Evolutionary conservation across 2,113 vertebrate species (phyloP), one percentile per base, ranked within the genome.

Genomic region (Anarrhichthys ocellatus): DNA sequence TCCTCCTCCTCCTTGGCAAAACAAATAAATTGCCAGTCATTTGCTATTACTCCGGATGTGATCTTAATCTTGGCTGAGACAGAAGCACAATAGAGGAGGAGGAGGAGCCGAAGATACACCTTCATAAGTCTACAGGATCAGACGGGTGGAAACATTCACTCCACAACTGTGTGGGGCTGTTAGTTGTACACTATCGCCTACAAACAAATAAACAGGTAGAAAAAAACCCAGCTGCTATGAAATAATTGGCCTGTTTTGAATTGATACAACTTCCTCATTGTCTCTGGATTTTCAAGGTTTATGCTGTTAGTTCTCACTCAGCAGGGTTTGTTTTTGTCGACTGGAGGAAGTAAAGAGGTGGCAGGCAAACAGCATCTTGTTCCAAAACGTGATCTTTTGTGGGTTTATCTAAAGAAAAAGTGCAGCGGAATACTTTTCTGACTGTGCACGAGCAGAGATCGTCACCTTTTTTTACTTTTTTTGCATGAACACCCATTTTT

Each of bases 11-110:
- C 5, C 38, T 82, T 69, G 32, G 71, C 22, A 66, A 74, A 88
- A 87, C 73, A 87, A 87, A 76, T 63, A 34, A 34, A 70, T 70
- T 54, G 34, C 8, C 80, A n/a, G n/a, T 72, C 17, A 38, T 27
- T 54, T 59, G 8, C 18, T 36, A 17, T 71, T 69, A 34, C 46
- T 58, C 48, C 5, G 9, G 50, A 52, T 76, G 17, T 65, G 48
- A 78, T 77, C 40, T 66, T 22, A 58, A 58, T 40, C 18, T 22
- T 18, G 61, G 9, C 44, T 27, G 29, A 63, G 6, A 42, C 50
- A 75, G 7, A 29, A 29, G 40, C 62, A 27, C 62, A 81, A 22
- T 34, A 17, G 8, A 34, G 24, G 46, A 44, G 42, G 42, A 46
- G 15, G 46, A 48, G 14, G 46, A 42, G 40, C 11, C 59, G 29